Base-by-base conservation (phyloP, 2,113 vertebrate genomes). In the Xyliphius kryptos region DNA sequence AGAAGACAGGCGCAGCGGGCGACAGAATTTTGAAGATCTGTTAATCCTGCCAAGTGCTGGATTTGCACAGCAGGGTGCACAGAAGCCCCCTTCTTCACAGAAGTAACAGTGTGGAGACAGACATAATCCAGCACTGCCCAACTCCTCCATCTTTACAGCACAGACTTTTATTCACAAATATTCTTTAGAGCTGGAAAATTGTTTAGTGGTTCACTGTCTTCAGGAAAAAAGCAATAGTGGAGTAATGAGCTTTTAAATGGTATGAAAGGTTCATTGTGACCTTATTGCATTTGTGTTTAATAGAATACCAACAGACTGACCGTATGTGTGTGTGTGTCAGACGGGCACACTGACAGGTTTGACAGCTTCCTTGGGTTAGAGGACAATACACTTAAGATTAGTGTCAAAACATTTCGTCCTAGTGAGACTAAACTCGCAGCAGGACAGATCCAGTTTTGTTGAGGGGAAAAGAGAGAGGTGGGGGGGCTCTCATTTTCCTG, bases 331-430 rank as follows among this genome's bases (percentile, higher is more conserved):
- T 61, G 16, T 41, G 22, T 38, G 22, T 41, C 43, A 57, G 58
- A 9, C 37, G 55, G 62, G 61, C 55, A 22, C 61, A 56, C 53
- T 52, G 48, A 67, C 61, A 67, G 68, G 46, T 56, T 22, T 79
- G 76, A 79, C 78, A 74, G 76, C 66, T 76, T 73, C 67, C 70
- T 76, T 76, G 57, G 58, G 60, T 63, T 68, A 52, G 50, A 61
- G 75, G 57, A 81, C 72, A 76, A 79, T 76, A 61, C 26, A 67
- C 38, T 63, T 68, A 69, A 70, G 76, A 71, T 79, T 78, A 75
- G 64, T 32, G 61, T 75, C 75, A 74, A 69, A 79, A 56, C 67
- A 71, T 72, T 77, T 72, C 54, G 68, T 67, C 46, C 21, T 50
- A 69, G 50, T 37, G 59, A 69, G 46, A 36, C 51, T 47, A 52